These are phyloP conservation scores for Ichneumoninae sp. DNA, from an alignment of 2,888 invertebrate genomes.

Conservation along the genomic window DNA sequence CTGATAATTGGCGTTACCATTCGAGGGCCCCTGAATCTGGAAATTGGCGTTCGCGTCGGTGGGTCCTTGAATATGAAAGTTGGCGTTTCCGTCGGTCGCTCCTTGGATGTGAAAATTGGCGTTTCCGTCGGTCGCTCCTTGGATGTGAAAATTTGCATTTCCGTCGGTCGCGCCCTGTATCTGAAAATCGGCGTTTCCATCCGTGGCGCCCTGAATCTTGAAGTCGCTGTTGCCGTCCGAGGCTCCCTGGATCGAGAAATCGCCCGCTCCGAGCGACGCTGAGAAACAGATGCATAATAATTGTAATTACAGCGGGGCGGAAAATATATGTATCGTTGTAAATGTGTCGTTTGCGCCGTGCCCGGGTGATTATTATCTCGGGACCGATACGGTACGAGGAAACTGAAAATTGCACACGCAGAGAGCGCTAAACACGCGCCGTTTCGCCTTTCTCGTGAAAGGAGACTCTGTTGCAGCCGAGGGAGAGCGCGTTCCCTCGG, in stretches of 20 bases:
- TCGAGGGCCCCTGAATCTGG: slow-evolving; percentile 69
- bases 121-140: slow-evolving; percentile 79
- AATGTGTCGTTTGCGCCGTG: slow-evolving; percentile 7
- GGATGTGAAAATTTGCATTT: slow-evolving; percentile 77
- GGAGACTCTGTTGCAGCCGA: slow-evolving; percentile 37
- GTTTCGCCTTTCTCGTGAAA: slow-evolving; percentile 65
- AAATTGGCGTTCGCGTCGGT: slow-evolving; percentile 76
- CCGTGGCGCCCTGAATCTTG: slow-evolving; percentile 65
- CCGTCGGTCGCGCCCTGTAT: slow-evolving; percentile 78
- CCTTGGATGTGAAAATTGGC: slow-evolving; percentile 80
- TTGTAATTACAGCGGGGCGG: not conserved
- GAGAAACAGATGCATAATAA: slow-evolving; percentile 25
- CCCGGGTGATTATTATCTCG: slow-evolving; percentile 43
- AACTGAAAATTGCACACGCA: slow-evolving; percentile 21
- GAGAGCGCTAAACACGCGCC: slow-evolving; percentile 1
- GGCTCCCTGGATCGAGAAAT: slow-evolving; percentile 67
- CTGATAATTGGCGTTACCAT: slow-evolving; percentile 68
- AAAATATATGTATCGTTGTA: not conserved
- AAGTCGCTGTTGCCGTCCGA: slow-evolving; percentile 55
- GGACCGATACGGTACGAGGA: slow-evolving; percentile 35
- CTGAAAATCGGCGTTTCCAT: slow-evolving; percentile 71
- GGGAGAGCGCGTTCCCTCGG: slow-evolving; percentile 23
- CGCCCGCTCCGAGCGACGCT: slow-evolving; percentile 76
- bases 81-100: slow-evolving; percentile 75
- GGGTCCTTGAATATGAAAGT: slow-evolving; percentile 76